phyloP scores from a whole-genome alignment of 35 echinoderm and acorn worm genomes.

The Stichopus chloronotus region DNA sequence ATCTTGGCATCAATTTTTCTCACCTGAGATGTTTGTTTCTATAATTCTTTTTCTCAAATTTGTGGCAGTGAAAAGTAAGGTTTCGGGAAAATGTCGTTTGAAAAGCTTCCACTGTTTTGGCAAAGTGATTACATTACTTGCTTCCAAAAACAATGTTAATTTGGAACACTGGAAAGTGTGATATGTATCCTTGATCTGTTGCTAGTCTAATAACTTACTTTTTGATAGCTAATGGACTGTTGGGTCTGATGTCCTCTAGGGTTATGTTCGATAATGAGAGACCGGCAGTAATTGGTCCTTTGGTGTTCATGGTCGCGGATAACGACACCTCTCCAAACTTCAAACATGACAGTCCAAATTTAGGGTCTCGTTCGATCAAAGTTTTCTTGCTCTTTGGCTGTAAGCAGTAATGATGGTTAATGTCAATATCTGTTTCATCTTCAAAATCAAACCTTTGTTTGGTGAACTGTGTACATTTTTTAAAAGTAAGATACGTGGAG shows the following conservation, averaged over 20 bases:
- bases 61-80: no score
- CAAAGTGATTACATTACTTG: no score
- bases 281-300: slow-evolving; percentile 68
- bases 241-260: slow-evolving; percentile 91
- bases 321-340: slow-evolving; percentile 84
- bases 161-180: not conserved
- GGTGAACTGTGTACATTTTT: no score
- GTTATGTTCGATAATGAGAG: slow-evolving; percentile 69
- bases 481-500: no score
- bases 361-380: slow-evolving; percentile 72
- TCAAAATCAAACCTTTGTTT: no score
- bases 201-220: slow-evolving; percentile 60
- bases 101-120: no score
- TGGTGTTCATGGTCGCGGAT: slow-evolving; percentile 69
- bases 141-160: not conserved
- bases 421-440: no score
- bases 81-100: no score
- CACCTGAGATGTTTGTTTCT: no score
- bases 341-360: slow-evolving; percentile 86
- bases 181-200: no score
- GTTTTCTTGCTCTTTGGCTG: slow-evolving; percentile 75
- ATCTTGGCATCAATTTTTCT: no score
- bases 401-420: not conserved
- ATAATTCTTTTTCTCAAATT: no score
- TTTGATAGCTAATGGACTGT: slow-evolving; percentile 95